Evolutionary conservation across 2,797 vertebrate genomes (phyloP), one percentile per base, ranked within the genome.

Genomic region (Sphaeramia orbicularis): DNA sequence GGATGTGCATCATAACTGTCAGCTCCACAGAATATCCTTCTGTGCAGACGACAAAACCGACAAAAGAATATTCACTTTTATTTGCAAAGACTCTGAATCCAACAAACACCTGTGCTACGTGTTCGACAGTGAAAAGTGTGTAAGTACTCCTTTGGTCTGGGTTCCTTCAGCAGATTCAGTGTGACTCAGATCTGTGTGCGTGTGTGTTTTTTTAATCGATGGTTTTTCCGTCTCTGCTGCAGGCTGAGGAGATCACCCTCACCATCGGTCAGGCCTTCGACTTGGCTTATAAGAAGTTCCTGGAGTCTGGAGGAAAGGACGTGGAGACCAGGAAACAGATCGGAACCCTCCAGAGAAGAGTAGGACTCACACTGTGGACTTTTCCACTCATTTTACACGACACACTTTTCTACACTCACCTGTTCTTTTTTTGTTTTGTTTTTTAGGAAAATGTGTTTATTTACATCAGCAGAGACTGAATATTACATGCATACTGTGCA

Each of bases 111-210:
- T 99, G 77, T 99, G 98, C 92, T 99, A 96, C 14, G 97, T 99
- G 68, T 99, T 99, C 91, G 98, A 99, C 95, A 99, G 98, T 71
- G 98, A 99, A 74, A 99, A 99, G 94, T 99, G 97, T 96, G 98
- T 99, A 98, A 95, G 97, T 94, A 88, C 78, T 44, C 9, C n/a
- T 10, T n/a, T n/a, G n/a, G n/a, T n/a, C n/a, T n/a, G n/a, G n/a
- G n/a, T n/a, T n/a, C n/a, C n/a, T n/a, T n/a, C n/a, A n/a, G n/a
- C n/a, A n/a, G n/a, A 45, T 36, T 13, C 10, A 45, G 30, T 38
- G 18, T 41, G 2, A 3, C 50, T 15, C 38, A 15, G 19, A 8
- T 14, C 24, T 9, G 7, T n/a, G n/a, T n/a, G n/a, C n/a, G n/a
- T n/a, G n/a, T n/a, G n/a, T n/a, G n/a, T n/a, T n/a, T n/a, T n/a